Conservation (phyloP, 2,888 invertebrate species). For the Helobdella robusta region DNA sequence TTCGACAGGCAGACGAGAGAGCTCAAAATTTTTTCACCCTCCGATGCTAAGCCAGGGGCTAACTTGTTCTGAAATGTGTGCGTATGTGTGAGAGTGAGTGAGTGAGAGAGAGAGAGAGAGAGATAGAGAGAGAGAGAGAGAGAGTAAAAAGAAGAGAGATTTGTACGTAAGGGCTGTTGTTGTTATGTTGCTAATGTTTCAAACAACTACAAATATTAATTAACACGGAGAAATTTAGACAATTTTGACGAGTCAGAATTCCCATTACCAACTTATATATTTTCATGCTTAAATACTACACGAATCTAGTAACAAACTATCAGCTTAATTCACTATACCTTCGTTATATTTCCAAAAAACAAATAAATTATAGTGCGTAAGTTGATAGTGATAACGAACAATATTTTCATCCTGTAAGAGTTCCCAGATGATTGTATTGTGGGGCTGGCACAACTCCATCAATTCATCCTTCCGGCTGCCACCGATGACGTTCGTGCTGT, state of each 20-base stretch:
- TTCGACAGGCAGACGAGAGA: conserved; percentile 80
- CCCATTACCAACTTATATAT: no score
- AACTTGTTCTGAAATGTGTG: conserved; percentile 47
- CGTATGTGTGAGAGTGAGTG: no score
- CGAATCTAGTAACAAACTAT: no score
- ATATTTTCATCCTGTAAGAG: conserved; percentile 65
- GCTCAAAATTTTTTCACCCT: conserved; percentile 83
- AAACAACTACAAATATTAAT: neutral
- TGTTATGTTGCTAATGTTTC: neutral
- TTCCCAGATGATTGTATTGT: conserved; percentile 87
- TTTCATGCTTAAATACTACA: no score
- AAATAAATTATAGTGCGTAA: neutral
- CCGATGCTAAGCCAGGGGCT: conserved; percentile 80
- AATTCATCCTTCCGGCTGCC: conserved; percentile 19
- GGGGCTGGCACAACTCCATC: conserved; percentile 69
- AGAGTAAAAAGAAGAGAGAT: neutral
- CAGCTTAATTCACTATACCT: no score
- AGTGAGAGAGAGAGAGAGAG: no score
- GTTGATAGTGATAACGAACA: no score
- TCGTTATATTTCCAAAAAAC: neutral
- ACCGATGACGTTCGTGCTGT: neutral
- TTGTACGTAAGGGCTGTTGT: neutral
- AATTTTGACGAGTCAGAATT: neutral
- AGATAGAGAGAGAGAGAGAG: neutral
- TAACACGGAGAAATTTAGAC: neutral